A percentile compares a stretch with the other conserved stretches of the same genome.
phyloP scores from a whole-genome alignment of 2,113 vertebrate species.

The Thamnaconus septentrionalis region DNA sequence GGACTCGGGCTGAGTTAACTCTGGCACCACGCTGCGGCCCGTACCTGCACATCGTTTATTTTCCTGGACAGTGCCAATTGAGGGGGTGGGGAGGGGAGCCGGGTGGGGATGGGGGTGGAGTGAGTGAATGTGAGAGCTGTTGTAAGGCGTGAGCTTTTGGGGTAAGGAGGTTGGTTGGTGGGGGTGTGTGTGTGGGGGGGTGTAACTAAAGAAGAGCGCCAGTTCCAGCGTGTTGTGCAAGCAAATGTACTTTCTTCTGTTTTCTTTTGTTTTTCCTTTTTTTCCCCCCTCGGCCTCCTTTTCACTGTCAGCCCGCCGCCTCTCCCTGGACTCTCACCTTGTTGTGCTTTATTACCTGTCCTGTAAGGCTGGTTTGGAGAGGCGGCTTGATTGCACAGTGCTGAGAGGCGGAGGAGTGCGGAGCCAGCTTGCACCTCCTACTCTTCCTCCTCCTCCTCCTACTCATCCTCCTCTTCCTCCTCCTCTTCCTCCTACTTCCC shows the following conservation, averaged over 20 bases:
- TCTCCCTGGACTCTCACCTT: constrained; percentile 20
- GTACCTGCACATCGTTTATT: constrained; percentile 74
- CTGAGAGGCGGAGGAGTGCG: no score
- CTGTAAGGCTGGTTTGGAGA: constrained; percentile 57
- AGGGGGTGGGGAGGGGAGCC: constrained; percentile 32
- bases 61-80: constrained; percentile 74
- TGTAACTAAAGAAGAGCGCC: constrained; percentile 51
- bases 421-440: no score
- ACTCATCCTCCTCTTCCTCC: not conserved
- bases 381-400: constrained; percentile 22
- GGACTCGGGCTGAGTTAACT: constrained; percentile 68
- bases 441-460: no score
- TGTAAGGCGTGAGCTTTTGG: not conserved
- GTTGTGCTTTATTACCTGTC: constrained; percentile 40
- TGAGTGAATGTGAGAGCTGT: constrained; percentile 50
- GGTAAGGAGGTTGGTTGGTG: no score
- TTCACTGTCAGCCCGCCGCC: no score
- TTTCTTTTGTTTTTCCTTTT: constrained; percentile 21
- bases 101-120: constrained; percentile 17
- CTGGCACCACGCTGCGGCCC: constrained; percentile 64
- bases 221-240: constrained; percentile 59
- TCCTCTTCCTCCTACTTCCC: no score
- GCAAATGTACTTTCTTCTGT: constrained; percentile 47
- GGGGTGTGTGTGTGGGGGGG: constrained; percentile 10
- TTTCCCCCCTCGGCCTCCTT: not conserved